A percentile compares a stretch with the other conserved stretches of the same genome.
These are phyloP conservation scores for Madoqua kirkii DNA, from an alignment of 2,113 vertebrate genomes.

Conservation along the genomic window DNA sequence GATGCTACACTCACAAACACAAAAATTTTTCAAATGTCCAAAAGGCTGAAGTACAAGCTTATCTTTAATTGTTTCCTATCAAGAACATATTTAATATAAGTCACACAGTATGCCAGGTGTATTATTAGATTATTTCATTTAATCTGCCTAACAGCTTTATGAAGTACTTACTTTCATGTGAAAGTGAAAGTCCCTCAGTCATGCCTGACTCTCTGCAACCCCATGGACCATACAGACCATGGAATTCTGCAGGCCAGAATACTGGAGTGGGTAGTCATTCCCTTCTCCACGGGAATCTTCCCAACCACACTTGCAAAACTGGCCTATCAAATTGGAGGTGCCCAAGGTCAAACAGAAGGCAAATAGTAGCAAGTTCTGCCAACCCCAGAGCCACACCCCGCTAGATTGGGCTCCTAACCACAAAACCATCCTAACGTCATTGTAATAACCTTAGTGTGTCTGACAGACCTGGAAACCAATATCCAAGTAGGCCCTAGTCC, in stretches of 20 bases:
- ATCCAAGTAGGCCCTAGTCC: background rate
- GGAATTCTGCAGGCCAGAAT: background rate
- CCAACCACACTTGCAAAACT: background rate
- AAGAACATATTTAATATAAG: background rate
- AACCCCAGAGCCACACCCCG: accelerated
- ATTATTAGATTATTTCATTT: background rate
- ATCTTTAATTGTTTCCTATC: background rate
- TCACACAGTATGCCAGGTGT: background rate
- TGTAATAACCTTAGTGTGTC: background rate
- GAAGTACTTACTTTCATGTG: background rate
- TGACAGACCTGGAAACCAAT: background rate
- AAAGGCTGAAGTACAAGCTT: background rate
- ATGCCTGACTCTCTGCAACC: background rate
- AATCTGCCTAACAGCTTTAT: background rate
- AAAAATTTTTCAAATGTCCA: background rate
- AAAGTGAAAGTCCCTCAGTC: too few species aligned
- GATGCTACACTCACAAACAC: background rate
- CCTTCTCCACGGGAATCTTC: background rate
- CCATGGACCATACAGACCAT: background rate
- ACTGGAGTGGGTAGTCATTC: background rate
- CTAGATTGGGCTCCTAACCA: background rate
- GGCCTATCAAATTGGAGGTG: background rate
- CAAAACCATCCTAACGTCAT: background rate
- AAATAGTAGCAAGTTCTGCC: background rate
- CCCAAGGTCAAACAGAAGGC: background rate